Evolutionary conservation across 2,888 invertebrate species (phyloP).

Genomic region (Microchrysa polita): DNA sequence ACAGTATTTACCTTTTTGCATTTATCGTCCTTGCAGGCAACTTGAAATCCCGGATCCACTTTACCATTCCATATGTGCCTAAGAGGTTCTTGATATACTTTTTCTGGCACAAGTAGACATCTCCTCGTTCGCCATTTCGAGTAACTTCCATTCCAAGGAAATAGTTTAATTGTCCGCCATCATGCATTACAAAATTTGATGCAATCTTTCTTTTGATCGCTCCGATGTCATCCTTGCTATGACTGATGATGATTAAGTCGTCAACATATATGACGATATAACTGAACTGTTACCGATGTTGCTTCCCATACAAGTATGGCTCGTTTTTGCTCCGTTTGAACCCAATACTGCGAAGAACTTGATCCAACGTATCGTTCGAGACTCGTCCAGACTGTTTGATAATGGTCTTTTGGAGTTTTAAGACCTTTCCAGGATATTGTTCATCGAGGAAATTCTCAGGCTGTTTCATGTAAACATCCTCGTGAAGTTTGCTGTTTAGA

Average conservation of each 20-base stretch:
- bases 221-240: neutral
- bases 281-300: neutral
- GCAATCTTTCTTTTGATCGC: slow-evolving; percentile 2
- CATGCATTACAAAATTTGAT: slow-evolving; percentile 4
- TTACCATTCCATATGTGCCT: too few species aligned
- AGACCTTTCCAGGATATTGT: slow-evolving; percentile 1
- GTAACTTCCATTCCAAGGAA: slow-evolving; percentile 37
- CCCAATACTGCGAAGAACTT: neutral
- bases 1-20: too few species aligned
- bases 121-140: too few species aligned
- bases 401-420: neutral
- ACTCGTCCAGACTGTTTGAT: neutral
- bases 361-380: neutral
- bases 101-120: too few species aligned
- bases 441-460: slow-evolving; percentile 33
- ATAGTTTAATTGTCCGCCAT: slow-evolving; percentile 37
- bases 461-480: slow-evolving; percentile 46
- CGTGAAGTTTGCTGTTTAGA: slow-evolving; percentile 41
- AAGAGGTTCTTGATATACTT: too few species aligned
- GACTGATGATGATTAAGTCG: slow-evolving; percentile 1
- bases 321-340: neutral
- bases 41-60: too few species aligned
- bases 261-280: slow-evolving; percentile 12
- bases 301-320: neutral
- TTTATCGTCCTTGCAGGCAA: too few species aligned